These are phyloP conservation scores for Thera britannica DNA, from an alignment of 2,888 invertebrate genomes.

Conservation along the genomic window DNA sequence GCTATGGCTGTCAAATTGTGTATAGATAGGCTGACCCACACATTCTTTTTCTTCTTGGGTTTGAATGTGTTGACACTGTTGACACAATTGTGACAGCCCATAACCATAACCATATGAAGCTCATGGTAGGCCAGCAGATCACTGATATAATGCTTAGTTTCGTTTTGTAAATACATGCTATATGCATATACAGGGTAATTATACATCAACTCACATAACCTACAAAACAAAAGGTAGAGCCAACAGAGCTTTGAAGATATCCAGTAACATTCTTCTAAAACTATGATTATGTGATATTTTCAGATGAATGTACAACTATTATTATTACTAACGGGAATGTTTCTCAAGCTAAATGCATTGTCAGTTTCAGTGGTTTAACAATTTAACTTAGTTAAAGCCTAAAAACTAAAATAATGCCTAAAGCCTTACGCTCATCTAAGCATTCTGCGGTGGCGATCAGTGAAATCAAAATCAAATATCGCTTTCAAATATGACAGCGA, in stretches of 20 bases:
- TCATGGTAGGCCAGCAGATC: too few species aligned
- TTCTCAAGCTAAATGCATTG: slow-evolving; percentile 22
- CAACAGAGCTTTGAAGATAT: not conserved
- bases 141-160: not conserved
- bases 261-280: slow-evolving; percentile 8
- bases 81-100: too few species aligned
- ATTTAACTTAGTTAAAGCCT: slow-evolving; percentile 15
- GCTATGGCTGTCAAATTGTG: too few species aligned
- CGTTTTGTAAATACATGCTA: not conserved
- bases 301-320: slow-evolving; percentile 6
- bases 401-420: slow-evolving; percentile 22
- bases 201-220: too few species aligned
- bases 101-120: too few species aligned
- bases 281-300: slow-evolving; percentile 38
- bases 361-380: slow-evolving; percentile 13
- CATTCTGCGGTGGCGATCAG: too few species aligned
- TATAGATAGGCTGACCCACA: too few species aligned
- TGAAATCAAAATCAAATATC: too few species aligned
- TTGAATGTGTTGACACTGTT: too few species aligned
- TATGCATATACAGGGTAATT: not conserved
- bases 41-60: too few species aligned
- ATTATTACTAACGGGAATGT: slow-evolving; percentile 56
- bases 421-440: not conserved
- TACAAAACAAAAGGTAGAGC: too few species aligned
- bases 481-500: too few species aligned